phyloP scores from a whole-genome alignment of 2,113 vertebrate genomes.

The Verasper variegatus region DNA sequence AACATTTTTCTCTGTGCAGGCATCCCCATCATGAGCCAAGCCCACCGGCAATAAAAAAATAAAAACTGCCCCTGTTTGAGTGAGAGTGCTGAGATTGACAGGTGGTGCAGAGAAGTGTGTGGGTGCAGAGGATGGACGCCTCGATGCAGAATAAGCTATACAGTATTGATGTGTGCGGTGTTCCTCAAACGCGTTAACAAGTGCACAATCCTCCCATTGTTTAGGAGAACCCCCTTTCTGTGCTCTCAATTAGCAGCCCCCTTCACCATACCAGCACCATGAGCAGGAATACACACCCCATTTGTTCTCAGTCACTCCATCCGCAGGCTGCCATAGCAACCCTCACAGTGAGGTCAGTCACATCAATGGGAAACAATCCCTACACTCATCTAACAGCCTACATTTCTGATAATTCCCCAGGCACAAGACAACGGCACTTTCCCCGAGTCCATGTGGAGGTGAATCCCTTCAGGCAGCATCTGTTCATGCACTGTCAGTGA shows the following conservation, averaged over 20 bases:
- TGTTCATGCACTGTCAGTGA: slow-evolving; percentile 15
- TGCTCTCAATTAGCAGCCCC: slow-evolving; percentile 75
- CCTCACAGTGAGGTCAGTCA: slow-evolving; percentile 57
- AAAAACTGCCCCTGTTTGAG: slow-evolving; percentile 3
- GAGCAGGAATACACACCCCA: slow-evolving; percentile 68
- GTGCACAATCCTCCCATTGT: slow-evolving; percentile 75
- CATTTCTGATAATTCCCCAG: slow-evolving; percentile 36
- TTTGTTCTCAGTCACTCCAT: slow-evolving; percentile 78
- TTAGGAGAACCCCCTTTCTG: slow-evolving; percentile 46
- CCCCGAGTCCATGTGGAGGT: slow-evolving; percentile 37
- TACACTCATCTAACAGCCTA: slow-evolving; percentile 55
- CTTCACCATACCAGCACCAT: slow-evolving; percentile 68
- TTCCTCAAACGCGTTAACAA: slow-evolving; percentile 15
- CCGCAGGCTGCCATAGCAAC: slow-evolving; percentile 76
- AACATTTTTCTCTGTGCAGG: slow-evolving; percentile 44
- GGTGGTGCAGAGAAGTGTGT: slow-evolving; percentile 1
- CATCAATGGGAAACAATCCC: slow-evolving; percentile 64
- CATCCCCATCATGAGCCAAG: slow-evolving; percentile 10
- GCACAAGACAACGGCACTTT: slow-evolving; percentile 23
- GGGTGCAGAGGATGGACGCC: background rate
- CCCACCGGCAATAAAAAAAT: background rate
- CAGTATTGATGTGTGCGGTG: slow-evolving; percentile 23
- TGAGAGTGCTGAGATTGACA: slow-evolving; percentile 37
- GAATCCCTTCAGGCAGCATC: slow-evolving; percentile 35
- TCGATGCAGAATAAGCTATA: background rate